Percentiles rank a stretch among this genome's conserved stretches.
Evolutionary conservation across 1,140 invertebrate species (phyloP).

Genomic region (Orchesella cincta): DNA sequence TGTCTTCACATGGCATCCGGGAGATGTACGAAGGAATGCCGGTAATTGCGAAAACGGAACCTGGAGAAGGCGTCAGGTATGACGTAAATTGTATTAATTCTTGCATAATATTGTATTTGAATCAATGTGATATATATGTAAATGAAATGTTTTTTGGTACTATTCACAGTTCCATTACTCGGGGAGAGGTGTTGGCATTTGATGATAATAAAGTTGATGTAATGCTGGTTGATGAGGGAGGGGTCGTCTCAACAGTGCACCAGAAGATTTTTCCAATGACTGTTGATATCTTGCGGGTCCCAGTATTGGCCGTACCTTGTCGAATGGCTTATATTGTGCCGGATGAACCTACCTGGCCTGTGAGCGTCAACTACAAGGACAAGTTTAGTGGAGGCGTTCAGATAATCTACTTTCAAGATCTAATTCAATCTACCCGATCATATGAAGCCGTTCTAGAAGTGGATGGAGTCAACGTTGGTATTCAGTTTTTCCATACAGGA

Average conservation of each 20-base stretch:
- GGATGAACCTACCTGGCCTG: not conserved
- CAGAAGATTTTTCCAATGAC: not conserved
- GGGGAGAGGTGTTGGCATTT: not conserved
- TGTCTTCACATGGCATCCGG: not conserved
- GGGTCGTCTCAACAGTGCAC: not conserved
- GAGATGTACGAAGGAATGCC: not conserved
- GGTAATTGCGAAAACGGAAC: not conserved
- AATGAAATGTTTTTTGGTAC: constrained; percentile 1
- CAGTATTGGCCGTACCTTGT: not conserved
- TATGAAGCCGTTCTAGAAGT: not conserved
- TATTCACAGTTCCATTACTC: not conserved
- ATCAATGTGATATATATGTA: too few species aligned
- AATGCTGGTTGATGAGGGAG: not conserved
- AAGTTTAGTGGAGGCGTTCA: not conserved
- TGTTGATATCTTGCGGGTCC: not conserved
- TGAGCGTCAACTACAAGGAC: not conserved
- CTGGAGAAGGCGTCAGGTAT: not conserved
- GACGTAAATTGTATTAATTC: not conserved
- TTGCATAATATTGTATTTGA: not conserved
- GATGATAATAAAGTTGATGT: not conserved
- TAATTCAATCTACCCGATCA: not conserved
- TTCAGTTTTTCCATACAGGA: not conserved
- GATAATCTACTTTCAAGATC: not conserved
- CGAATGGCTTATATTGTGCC: not conserved
- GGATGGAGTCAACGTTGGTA: not conserved